Evolutionary conservation across 1,140 invertebrate genomes (phyloP), one percentile per base, ranked within the genome.

Genomic region (Idris sp.): DNA sequence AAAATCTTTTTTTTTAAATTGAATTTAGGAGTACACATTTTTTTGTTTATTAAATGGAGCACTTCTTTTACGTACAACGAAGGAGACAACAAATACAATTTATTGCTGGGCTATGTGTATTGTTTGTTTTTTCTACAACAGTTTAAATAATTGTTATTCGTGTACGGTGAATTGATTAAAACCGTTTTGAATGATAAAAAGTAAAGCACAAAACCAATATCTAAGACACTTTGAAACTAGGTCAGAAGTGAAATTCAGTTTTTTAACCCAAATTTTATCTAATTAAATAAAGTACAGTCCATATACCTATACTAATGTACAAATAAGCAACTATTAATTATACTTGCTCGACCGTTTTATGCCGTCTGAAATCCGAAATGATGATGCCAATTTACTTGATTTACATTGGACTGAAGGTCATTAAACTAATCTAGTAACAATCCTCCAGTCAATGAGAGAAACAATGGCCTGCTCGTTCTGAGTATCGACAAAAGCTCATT

Each of bases 391-490:
- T 69, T 69, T 59, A 69, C 53, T 59, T 69, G 44, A 69, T 68
- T 69, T 59, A 59, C 65, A 69, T 44, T 53, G 28, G 53, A 43
- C 54, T 31, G 38, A 51, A 69, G 53, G 65, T 69, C 46, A 53
- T 59, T 69, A 59, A 59, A 38, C 54, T 71, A 71, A 71, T 71
- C 65, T 61, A 61, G 54, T 71, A 71, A 71, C 65, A 71, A 71
- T 71, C 56, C 65, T 61, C 26, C 38, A 71, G 65, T 59, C 54
- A 71, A 71, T 62, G 33, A 71, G 67, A 71, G 67, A 71, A 71
- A 71, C 67, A 71, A 71, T 62, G 41, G 41, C 11, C 33, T 36
- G 67, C 31, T 71, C 38, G 53, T 51, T 61, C 40, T 46, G 67
- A 46, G 54, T 59, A 58, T 71, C 46, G 67, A 71, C 67, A 71